phyloP scores from a whole-genome alignment of 2,888 invertebrate genomes.

The Pyralis farinalis region DNA sequence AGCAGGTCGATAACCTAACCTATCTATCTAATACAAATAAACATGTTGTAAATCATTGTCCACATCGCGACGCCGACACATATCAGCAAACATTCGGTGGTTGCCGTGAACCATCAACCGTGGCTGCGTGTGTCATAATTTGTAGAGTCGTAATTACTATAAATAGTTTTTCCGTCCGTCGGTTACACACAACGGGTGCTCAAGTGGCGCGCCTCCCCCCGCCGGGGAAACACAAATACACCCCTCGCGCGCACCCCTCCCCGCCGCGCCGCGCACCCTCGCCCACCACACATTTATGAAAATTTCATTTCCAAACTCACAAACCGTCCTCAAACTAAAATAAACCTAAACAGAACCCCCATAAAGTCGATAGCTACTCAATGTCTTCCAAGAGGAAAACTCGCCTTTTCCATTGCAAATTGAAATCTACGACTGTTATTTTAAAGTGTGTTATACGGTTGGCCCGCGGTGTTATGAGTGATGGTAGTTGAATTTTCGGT shows the following conservation, averaged over 20 bases:
- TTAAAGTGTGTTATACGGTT: slow-evolving; percentile 43
- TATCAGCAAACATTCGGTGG: too few relatives aligned
- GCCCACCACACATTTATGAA: slow-evolving; percentile 62
- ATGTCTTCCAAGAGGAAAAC: slow-evolving; percentile 47
- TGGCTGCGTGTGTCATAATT: slow-evolving; percentile 4
- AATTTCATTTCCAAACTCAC: slow-evolving; percentile 73
- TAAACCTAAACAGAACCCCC: slow-evolving; percentile 58
- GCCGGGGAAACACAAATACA: slow-evolving; percentile 66
- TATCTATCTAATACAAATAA: too few relatives aligned
- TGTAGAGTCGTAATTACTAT: slow-evolving; percentile 55
- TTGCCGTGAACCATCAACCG: background rate
- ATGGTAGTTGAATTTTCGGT: slow-evolving; percentile 64
- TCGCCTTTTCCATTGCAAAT: slow-evolving; percentile 34
- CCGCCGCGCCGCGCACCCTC: slow-evolving; percentile 21
- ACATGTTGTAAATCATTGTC: too few relatives aligned
- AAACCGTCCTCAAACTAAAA: slow-evolving; percentile 49
- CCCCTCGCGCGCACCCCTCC: slow-evolving; percentile 24
- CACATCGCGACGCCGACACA: too few relatives aligned
- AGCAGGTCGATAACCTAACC: too few relatives aligned
- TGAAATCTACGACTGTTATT: slow-evolving; percentile 42
- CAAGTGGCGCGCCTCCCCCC: slow-evolving; percentile 56
- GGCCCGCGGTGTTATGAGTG: slow-evolving; percentile 42
- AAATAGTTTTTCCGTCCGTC: slow-evolving; percentile 63
- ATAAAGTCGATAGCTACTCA: slow-evolving; percentile 64
- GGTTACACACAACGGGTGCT: slow-evolving; percentile 50